Evolutionary conservation across 2,888 invertebrate species (phyloP), one percentile per base, ranked within the genome.

Genomic region (Polietes domitor): DNA sequence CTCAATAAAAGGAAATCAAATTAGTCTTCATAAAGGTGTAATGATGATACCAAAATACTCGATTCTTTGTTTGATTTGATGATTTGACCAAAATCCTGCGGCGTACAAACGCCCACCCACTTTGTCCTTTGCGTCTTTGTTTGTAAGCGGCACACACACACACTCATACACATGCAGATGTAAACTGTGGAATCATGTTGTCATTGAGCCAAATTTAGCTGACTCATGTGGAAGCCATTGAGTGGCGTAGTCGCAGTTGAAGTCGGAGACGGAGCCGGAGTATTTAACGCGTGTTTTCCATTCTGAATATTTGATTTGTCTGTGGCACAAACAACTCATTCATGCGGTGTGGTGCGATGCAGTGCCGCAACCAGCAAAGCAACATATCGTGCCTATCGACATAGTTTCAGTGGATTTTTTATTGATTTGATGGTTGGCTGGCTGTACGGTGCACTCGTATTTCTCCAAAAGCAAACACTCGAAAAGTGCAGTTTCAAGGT

Each of bases 1-100:
- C 87, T 89, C 89, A 88, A 83, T 88, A 88, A 87, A 88, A 87
- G 74, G 87, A 87, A 88, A 78, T 78, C 75, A 78, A 84, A 89
- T 89, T 55, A 68, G 24, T 32, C 61, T 63, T 47, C 24, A 78
- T 68, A 55, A 78, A 81, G 80, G 78, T 81, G 85, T 81, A 85
- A 75, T 78, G 79, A 83, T 77, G 83, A 76, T 76, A 76, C 21
- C 76, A 63, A 77, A 78, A 70, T 53, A 58, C 58, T 77, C 28
- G 47, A 47, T 77, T 63, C 55, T 43, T 21, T 70, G 70, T 43
- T 43, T 71, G 21, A 43, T 50, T 65, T 78, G 72, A 71, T 73
- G 47, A 61, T 68, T 77, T 80, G 61, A 41, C 53, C 53, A 28
- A 28, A 53, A 75, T 75, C 17, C 55, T 17, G 10, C 12, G 43